Evolutionary conservation across 2,797 vertebrate genomes (phyloP), one percentile per base, ranked within the genome.

Genomic region (Rhinophrynus dorsalis): DNA sequence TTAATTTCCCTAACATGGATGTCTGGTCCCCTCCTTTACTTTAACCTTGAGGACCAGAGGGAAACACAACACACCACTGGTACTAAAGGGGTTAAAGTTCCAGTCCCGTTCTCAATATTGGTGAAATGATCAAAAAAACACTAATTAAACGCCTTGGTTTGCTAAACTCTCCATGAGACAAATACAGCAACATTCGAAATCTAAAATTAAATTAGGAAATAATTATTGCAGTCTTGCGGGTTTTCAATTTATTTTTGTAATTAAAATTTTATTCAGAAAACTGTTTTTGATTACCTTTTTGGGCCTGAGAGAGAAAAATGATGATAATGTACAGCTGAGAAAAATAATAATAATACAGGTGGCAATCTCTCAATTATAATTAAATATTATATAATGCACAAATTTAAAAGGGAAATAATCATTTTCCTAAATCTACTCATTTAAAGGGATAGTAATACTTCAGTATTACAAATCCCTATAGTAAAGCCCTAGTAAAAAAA

Each of bases 1-100:
- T 1, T 30, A 35, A 48, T 67, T 70, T 48, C 48, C 38, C 42
- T 54, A 29, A 37, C 58, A 15, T 64, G 58, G 67, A 18, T 47
- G 1, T 60, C 57, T 10, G 20, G 6, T 37, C 6, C 1, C 2
- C 66, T 13, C 4, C 10, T 1, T 1, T 2, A 13, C 1, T 11
- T 62, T 8, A 47, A 0, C 0, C 0, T 56, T 64, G 6, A 70
- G 18, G 11, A 27, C 21, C n/a, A n/a, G n/a, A n/a, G n/a, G n/a
- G n/a, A n/a, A n/a, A n/a, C n/a, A n/a, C n/a, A n/a, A n/a, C n/a
- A n/a, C n/a, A n/a, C n/a, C n/a, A n/a, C 29, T 51, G 59, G 11
- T 32, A 2, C 18, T n/a, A n/a, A n/a, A n/a, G n/a, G n/a, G n/a
- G n/a, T n/a, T n/a, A n/a, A n/a, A n/a, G n/a, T n/a, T n/a, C n/a